phyloP scores from a whole-genome alignment of 2,113 vertebrate genomes.

The Syngnathus floridae region DNA sequence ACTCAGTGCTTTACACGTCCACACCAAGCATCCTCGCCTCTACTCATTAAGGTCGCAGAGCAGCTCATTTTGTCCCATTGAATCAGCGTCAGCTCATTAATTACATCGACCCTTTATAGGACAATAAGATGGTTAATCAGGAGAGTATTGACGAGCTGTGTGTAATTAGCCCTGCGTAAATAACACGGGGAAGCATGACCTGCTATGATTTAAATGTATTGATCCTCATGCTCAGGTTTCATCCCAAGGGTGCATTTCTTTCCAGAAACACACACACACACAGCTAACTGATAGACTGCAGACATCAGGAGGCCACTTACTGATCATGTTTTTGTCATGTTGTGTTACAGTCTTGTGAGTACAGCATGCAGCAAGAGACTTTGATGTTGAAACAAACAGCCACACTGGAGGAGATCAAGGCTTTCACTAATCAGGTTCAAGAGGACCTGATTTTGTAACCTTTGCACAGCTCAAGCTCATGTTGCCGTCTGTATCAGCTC shows the following conservation, averaged over 20 bases:
- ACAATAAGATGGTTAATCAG: conserved; percentile 43
- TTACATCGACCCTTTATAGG: conserved; percentile 25
- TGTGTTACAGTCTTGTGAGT: conserved; percentile 70
- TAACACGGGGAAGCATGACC: conserved; percentile 34
- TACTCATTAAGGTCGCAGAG: conserved; percentile 6
- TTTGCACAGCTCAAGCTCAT: not conserved
- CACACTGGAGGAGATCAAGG: conserved; percentile 79
- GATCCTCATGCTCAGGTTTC: conserved; percentile 54
- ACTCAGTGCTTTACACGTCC: conserved; percentile 6
- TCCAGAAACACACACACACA: conserved; percentile 19
- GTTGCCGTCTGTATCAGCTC: not conserved
- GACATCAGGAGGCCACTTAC: conserved; percentile 25
- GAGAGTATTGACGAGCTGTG: conserved; percentile 19
- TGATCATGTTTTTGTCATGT: conserved; percentile 28
- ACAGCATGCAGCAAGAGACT: conserved; percentile 69
- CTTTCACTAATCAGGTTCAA: conserved; percentile 78
- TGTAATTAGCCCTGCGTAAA: conserved; percentile 22
- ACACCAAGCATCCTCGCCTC: conserved; percentile 3
- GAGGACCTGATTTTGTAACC: conserved; percentile 2
- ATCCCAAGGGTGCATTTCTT: conserved; percentile 38
- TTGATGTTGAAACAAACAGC: conserved; percentile 83
- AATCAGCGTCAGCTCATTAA: conserved; percentile 47
- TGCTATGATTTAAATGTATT: conserved; percentile 47
- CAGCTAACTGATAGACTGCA: conserved; percentile 18
- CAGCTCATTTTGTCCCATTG: conserved; percentile 33